Evolutionary conservation across 2,888 invertebrate genomes (phyloP).

Genomic region (Linnaemya tessellans): DNA sequence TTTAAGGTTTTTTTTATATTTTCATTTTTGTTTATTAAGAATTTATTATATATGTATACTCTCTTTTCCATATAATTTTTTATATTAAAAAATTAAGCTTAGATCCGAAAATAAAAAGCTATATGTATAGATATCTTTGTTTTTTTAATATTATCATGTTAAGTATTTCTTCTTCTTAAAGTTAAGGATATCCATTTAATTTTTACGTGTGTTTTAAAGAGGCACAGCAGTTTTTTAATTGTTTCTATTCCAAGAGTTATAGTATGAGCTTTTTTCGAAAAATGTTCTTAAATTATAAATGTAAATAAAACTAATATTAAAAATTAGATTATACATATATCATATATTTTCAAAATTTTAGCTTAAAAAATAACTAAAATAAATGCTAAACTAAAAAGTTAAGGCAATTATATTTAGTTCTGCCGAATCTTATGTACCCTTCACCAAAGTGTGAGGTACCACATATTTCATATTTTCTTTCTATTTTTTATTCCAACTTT

Average conservation of each 20-base stretch:
- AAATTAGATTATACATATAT: neutral
- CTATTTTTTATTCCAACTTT: neutral
- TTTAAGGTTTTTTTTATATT: slow-evolving; percentile 8
- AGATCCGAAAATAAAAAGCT: slow-evolving; percentile 64
- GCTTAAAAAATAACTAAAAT: slow-evolving; percentile 2
- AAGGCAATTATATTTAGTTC: neutral
- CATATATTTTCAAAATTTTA: neutral
- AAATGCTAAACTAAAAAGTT: neutral
- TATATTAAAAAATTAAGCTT: slow-evolving; percentile 66
- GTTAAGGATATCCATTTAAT: slow-evolving; percentile 17
- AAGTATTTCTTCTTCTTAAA: slow-evolving; percentile 1
- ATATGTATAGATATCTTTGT: slow-evolving; percentile 6
- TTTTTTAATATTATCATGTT: slow-evolving; percentile 6
- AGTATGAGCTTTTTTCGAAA: slow-evolving; percentile 10
- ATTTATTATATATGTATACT: slow-evolving; percentile 46
- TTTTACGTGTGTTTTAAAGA: slow-evolving; percentile 57
- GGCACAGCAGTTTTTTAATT: slow-evolving; percentile 76
- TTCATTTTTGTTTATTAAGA: slow-evolving; percentile 39
- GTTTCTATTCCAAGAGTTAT: neutral
- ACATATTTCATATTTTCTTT: neutral
- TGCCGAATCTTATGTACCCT: neutral
- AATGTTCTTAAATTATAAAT: neutral
- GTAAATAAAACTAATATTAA: neutral
- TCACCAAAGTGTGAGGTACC: neutral
- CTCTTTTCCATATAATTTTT: slow-evolving; percentile 65